Evolutionary conservation across 2,888 invertebrate genomes (phyloP).

Genomic region (Heliconius sara): DNA sequence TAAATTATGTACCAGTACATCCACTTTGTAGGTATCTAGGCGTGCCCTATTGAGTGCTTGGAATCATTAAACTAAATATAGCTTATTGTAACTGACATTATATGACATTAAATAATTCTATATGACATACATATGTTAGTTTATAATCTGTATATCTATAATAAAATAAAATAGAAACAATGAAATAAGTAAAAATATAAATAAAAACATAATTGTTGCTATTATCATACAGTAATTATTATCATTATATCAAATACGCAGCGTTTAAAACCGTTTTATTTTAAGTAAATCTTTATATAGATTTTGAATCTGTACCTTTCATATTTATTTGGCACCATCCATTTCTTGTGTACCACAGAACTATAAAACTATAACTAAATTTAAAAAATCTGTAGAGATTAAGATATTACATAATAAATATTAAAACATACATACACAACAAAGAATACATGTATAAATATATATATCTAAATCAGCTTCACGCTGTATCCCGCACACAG

Average conservation of each 20-base stretch:
- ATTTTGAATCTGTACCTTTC: no score
- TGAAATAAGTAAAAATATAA: no score
- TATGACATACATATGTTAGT: background rate
- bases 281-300: no score
- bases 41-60: conserved; percentile 3
- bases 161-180: background rate
- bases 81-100: conserved; percentile 5
- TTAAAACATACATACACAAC: background rate
- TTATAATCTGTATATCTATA: background rate
- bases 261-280: no score
- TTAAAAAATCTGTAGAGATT: background rate
- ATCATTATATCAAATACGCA: no score
- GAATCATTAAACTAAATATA: conserved; percentile 22
- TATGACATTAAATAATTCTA: background rate
- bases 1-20: conserved; percentile 18
- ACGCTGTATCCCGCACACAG: no score
- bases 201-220: no score
- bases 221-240: no score
- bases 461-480: no score
- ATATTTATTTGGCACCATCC: no score
- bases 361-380: background rate
- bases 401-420: background rate
- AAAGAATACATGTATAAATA: background rate
- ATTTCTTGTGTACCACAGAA: background rate
- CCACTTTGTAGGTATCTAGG: conserved; percentile 15